Evolutionary conservation across 2,888 invertebrate genomes (phyloP).

Genomic region (Hemithea aestivaria): DNA sequence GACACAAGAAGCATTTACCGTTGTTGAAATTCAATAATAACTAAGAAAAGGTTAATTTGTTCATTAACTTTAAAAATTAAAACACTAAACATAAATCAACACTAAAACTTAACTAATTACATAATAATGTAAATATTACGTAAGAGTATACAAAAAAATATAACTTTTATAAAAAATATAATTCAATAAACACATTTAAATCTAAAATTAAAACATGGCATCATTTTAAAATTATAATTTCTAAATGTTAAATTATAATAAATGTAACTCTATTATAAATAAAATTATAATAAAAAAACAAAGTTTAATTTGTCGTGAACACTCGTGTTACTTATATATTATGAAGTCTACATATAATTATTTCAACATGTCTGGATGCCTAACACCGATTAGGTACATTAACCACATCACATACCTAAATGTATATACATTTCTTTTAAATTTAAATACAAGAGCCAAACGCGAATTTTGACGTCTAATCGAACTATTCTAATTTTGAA

Average conservation of each 20-base stretch:
- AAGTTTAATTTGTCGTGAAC: conserved; percentile 48
- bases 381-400: conserved; percentile 68
- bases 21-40: conserved; percentile 65
- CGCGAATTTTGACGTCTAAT: conserved; percentile 70
- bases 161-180: conserved; percentile 77
- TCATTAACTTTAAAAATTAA: conserved; percentile 46
- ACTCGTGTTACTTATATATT: conserved; percentile 33
- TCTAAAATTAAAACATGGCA: conserved; percentile 76
- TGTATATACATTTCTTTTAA: conserved; percentile 59
- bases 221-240: conserved; percentile 53
- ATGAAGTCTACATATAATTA: conserved; percentile 23
- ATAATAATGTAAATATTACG: conserved; percentile 56
- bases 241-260: conserved; percentile 31
- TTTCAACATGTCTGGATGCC: conserved; percentile 41
- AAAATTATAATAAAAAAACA: conserved; percentile 33
- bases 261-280: conserved; percentile 36
- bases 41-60: conserved; percentile 64
- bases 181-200: conserved; percentile 71
- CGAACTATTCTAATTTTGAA: conserved; percentile 51
- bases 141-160: conserved; percentile 67
- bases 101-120: conserved; percentile 73
- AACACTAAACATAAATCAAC: conserved; percentile 63
- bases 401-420: conserved; percentile 70
- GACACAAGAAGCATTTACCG: conserved; percentile 78
- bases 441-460: conserved; percentile 66